A percentile compares a stretch with the other conserved stretches of the same genome.
phyloP scores from a whole-genome alignment of 2,113 vertebrate species.

The Nothobranchius furzeri region DNA sequence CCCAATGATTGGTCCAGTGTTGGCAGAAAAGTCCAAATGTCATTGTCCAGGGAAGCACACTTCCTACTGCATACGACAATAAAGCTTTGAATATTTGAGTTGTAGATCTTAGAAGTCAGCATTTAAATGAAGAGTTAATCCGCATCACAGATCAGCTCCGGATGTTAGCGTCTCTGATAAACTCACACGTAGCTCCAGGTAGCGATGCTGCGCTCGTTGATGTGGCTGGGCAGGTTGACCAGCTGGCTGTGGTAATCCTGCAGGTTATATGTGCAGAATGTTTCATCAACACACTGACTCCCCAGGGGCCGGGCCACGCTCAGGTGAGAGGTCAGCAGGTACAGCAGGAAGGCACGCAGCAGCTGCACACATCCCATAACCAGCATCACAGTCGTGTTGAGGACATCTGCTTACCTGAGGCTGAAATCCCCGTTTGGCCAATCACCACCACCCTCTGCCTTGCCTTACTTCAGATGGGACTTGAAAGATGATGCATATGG shows the following conservation, averaged over 20 bases:
- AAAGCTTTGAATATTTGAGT: too few species aligned
- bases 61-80: too few species aligned
- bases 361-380: constrained; percentile 43
- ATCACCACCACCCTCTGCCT: not conserved
- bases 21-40: too few species aligned
- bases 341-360: constrained; percentile 56
- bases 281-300: constrained; percentile 70
- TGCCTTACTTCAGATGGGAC: too few species aligned
- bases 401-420: not conserved
- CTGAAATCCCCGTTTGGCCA: not conserved
- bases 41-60: too few species aligned
- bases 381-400: not conserved
- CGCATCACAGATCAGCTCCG: too few species aligned
- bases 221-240: constrained; percentile 65
- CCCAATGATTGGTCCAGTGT: too few species aligned
- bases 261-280: constrained; percentile 69
- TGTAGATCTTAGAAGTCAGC: too few species aligned
- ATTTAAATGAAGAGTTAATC: too few species aligned
- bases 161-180: not conserved
- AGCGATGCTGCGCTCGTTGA: constrained; percentile 80
- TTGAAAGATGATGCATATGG: too few species aligned
- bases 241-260: constrained; percentile 72
- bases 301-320: constrained; percentile 55
- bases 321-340: constrained; percentile 57
- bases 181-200: constrained; percentile 79